These are phyloP conservation scores for Prionailurus viverrinus DNA, from an alignment of 2,113 vertebrate genomes.

Conservation along the genomic window DNA sequence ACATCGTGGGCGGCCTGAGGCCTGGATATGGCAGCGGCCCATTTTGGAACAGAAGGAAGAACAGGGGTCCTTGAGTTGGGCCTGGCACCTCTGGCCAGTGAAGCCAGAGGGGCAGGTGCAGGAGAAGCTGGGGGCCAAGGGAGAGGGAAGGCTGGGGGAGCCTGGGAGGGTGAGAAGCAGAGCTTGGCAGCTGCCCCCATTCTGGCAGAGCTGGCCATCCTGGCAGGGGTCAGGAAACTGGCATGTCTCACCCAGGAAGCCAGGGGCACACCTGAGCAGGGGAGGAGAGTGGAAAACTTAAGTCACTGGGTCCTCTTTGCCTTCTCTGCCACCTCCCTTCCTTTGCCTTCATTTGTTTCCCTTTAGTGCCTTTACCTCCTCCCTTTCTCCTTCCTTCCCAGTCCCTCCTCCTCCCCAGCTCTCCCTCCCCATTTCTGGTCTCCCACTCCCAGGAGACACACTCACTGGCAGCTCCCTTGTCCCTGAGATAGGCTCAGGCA, in stretches of 20 bases:
- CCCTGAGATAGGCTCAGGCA: conserved; percentile 65
- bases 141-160: too few species aligned
- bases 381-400: neutral
- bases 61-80: too few species aligned
- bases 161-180: too few species aligned
- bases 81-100: too few species aligned
- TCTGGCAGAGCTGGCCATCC: too few species aligned
- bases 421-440: neutral
- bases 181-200: too few species aligned
- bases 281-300: neutral
- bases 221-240: conserved; percentile 78
- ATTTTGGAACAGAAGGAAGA: conserved; percentile 82
- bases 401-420: too few species aligned
- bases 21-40: conserved; percentile 75
- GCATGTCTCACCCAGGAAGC: conserved; percentile 82
- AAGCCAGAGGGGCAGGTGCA: too few species aligned
- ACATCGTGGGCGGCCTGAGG: conserved; percentile 74
- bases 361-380: too few species aligned
- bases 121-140: too few species aligned
- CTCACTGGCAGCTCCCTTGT: conserved; percentile 81
- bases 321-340: neutral
- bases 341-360: neutral
- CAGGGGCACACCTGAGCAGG: conserved; percentile 76
- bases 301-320: too few species aligned
- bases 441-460: neutral